Evolutionary conservation across 2,888 invertebrate species (phyloP), one percentile per base, ranked within the genome.

Genomic region (Caenorhabditis zanzibari): DNA sequence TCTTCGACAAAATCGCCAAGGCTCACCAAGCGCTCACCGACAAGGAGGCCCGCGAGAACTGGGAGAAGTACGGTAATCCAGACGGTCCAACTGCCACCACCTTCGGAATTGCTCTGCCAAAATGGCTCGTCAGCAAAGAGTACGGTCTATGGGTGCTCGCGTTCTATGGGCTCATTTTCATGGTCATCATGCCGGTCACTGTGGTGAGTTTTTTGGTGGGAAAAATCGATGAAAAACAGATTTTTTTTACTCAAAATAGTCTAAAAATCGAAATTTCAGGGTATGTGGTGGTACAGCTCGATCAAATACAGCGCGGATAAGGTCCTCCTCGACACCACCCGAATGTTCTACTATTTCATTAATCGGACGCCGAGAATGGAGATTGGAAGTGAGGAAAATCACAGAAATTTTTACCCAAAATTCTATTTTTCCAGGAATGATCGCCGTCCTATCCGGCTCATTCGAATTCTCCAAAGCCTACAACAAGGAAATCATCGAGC

Each of bases 41-140:
- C 94, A 98, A 98, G 88, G 97, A 98, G 93, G 96, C 98, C 2
- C 95, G 96, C 86, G 95, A 96, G 93, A 99, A 99, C 94, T 99
- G 97, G 96, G 97, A 98, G 93, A 96, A 96, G 93, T 97, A 98
- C 94, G 99, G 99, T 26, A 99, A 99, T 94, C 99, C 99, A 0
- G 99, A 99, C 94, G 99, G 99, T 3, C 99, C 99, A 0, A 98
- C 97, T 85, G 98, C 97, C 28, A 98, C 97, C 95, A 97, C 96
- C 90, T 99, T 99, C 94, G 99, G 99, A 80, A 99, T 99, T 93
- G 99, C 99, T 9, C 93, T 99, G 72, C 99, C 99, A 7, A 98
- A 98, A 73, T 99, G 99, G 99, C 97, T 99, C 93, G 97, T 99
- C 12, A 98, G 98, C 92, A 97, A 98, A 93, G 97, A 99, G 93